These are phyloP conservation scores for Harpegnathos saltator DNA, from an alignment of 1,140 invertebrate genomes.

Conservation along the genomic window DNA sequence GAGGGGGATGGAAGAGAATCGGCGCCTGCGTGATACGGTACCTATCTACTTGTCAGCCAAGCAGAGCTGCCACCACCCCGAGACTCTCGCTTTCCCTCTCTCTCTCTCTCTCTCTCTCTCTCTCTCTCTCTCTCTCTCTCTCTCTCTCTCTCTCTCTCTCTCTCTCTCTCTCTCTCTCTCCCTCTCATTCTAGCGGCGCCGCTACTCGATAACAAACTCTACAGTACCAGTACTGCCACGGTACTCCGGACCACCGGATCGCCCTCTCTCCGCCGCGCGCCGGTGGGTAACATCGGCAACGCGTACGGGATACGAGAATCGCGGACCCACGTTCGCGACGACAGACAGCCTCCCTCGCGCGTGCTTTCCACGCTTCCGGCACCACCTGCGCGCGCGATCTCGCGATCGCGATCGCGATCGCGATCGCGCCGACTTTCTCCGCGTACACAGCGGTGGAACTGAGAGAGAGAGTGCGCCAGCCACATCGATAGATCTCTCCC, in stretches of 20 bases:
- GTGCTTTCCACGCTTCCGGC: too few relatives aligned
- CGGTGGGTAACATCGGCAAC: slow-evolving; percentile 63
- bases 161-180: slow-evolving; percentile 28
- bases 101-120: slow-evolving; percentile 7
- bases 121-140: slow-evolving; percentile 30
- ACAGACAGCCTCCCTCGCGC: too few relatives aligned
- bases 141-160: slow-evolving; percentile 52
- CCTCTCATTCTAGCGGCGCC: slow-evolving; percentile 42
- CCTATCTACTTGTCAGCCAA: slow-evolving; percentile 77
- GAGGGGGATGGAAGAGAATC: slow-evolving; percentile 41
- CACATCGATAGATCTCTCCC: slow-evolving; percentile 11
- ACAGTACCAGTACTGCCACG: slow-evolving; percentile 83
- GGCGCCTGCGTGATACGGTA: slow-evolving; percentile 67
- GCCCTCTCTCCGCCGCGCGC: slow-evolving; percentile 62
- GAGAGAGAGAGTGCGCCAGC: background rate
- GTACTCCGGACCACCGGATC: slow-evolving; percentile 82
- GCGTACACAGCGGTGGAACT: slow-evolving; percentile 11
- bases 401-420: slow-evolving; percentile 4
- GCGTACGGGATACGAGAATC: slow-evolving; percentile 5
- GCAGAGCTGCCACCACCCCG: slow-evolving; percentile 80
- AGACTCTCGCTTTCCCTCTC: slow-evolving; percentile 61
- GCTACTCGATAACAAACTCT: slow-evolving; percentile 83
- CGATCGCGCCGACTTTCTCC: background rate
- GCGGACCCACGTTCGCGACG: background rate
- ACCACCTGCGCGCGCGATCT: background rate